These are phyloP conservation scores for Pentalonia nigronervosa DNA, from an alignment of 1,140 invertebrate genomes.

Conservation along the genomic window DNA sequence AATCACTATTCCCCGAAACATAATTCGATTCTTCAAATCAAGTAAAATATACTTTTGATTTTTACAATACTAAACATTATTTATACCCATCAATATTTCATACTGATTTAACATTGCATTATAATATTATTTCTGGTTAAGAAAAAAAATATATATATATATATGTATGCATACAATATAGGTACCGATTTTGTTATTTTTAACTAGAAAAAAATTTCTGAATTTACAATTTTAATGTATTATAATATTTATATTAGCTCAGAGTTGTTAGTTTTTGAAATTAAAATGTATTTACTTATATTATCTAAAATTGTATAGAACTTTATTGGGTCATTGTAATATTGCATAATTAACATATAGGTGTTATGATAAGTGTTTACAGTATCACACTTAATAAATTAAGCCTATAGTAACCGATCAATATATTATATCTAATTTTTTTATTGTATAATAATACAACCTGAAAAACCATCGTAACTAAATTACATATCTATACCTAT, in stretches of 20 bases:
- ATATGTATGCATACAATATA: too few relatives aligned
- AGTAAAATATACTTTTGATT: background rate
- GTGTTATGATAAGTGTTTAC: too few relatives aligned
- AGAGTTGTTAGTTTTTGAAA: background rate
- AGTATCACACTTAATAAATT: background rate
- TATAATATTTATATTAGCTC: background rate
- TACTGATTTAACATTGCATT: too few relatives aligned
- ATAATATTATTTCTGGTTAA: too few relatives aligned
- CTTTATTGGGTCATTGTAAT: too few relatives aligned
- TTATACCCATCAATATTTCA: too few relatives aligned
- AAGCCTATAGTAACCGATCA: background rate
- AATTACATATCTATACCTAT: too few relatives aligned
- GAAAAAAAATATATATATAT: too few relatives aligned
- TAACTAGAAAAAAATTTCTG: background rate
- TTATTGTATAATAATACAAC: too few relatives aligned
- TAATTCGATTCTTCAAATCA: background rate
- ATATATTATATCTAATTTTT: background rate
- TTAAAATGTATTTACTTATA: background rate
- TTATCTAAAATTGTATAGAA: background rate
- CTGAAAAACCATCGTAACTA: too few relatives aligned
- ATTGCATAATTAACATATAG: too few relatives aligned
- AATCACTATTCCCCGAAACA: background rate
- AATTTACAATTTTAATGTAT: background rate
- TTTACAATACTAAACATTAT: background rate
- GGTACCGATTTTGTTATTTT: background rate